phyloP scores from a whole-genome alignment of 2,888 invertebrate species.

The Mylabris sibirica region DNA sequence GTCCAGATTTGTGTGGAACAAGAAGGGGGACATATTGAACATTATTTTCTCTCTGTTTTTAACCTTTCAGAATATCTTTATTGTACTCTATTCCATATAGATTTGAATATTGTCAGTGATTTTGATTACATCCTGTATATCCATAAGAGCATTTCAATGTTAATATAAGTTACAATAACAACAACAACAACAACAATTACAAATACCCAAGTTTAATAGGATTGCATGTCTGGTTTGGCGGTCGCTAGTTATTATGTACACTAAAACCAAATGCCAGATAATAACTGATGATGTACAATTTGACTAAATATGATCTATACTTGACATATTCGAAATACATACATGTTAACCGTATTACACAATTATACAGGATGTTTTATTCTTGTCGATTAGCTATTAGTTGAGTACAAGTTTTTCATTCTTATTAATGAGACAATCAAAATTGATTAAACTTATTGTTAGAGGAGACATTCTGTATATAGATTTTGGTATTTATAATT shows the following conservation, averaged over 20 bases:
- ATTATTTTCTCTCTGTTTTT: too few relatives aligned
- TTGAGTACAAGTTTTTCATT: too few relatives aligned
- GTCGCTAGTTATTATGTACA: slow-evolving; percentile 28
- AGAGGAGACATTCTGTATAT: neutral
- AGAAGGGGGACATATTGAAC: too few relatives aligned
- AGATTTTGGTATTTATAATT: slow-evolving; percentile 20
- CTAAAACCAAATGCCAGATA: slow-evolving; percentile 29
- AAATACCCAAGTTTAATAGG: slow-evolving; percentile 28
- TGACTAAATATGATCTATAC: slow-evolving; percentile 32
- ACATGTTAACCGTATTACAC: slow-evolving; percentile 23
- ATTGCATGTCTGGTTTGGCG: slow-evolving; percentile 33
- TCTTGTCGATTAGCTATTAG: too few relatives aligned
- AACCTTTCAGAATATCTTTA: too few relatives aligned
- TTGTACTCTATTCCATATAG: too few relatives aligned
- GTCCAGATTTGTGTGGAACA: too few relatives aligned
- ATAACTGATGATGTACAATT: slow-evolving; percentile 32
- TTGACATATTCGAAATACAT: slow-evolving; percentile 18
- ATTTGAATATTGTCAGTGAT: too few relatives aligned
- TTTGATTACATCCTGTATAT: too few relatives aligned
- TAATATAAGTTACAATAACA: neutral
- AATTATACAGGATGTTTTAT: neutral
- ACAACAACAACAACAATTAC: neutral
- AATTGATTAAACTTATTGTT: too few relatives aligned
- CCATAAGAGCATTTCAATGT: neutral
- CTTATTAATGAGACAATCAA: too few relatives aligned